A percentile compares a stretch with the other conserved stretches of the same genome.
phyloP scores from a whole-genome alignment of 2,113 vertebrate genomes.

The Camelus bactrianus region DNA sequence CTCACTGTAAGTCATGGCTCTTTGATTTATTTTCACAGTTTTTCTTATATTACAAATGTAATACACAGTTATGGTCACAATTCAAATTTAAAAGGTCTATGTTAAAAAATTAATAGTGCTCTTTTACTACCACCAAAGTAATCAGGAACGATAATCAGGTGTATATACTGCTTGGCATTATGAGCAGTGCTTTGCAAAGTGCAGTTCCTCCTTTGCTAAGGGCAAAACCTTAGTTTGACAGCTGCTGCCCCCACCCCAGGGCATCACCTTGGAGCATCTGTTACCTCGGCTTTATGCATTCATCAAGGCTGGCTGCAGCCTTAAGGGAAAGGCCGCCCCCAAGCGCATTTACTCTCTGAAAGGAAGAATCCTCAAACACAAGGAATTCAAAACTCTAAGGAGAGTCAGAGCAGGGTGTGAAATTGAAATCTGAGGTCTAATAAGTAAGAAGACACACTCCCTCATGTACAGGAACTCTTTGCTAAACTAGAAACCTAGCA shows the following conservation, averaged over 20 bases:
- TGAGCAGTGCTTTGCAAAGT: neutral
- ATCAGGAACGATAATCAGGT: neutral
- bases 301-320: neutral
- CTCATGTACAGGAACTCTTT: constrained; percentile 74
- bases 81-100: neutral
- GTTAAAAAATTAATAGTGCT: neutral
- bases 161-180: too few relatives aligned
- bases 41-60: neutral
- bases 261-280: neutral
- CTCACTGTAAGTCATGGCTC: neutral
- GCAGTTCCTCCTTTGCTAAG: neutral
- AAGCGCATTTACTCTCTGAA: neutral
- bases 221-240: neutral
- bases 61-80: neutral
- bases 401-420: neutral
- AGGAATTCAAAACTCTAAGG: neutral
- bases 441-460: constrained; percentile 69
- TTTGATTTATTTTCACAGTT: neutral
- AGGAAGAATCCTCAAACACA: neutral
- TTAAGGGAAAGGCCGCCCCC: neutral
- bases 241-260: neutral
- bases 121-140: neutral
- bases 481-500: constrained; percentile 85
- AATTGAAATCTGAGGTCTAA: constrained; percentile 42
- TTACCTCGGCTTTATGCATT: fast-evolving